A percentile compares a stretch with the other conserved stretches of the same genome.
Conservation (phyloP, 2,113 vertebrate species). For the Odontesthes bonariensis region DNA sequence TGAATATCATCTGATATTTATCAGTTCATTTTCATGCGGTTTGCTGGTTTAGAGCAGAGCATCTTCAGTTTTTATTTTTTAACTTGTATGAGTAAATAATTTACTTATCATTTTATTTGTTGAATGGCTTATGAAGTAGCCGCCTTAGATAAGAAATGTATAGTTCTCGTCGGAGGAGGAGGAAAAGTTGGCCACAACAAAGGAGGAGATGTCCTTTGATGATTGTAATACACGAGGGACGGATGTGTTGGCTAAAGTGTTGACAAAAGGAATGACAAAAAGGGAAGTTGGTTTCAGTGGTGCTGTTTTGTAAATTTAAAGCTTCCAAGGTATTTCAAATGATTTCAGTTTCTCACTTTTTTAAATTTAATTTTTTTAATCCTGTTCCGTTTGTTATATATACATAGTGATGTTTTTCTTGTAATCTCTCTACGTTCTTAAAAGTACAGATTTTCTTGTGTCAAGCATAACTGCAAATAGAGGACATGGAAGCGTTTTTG, state of each 20-base stretch:
- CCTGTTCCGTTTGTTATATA: conserved; percentile 37
- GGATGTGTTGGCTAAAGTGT: conserved; percentile 10
- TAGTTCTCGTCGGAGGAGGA: conserved; percentile 3
- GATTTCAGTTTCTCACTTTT: not conserved
- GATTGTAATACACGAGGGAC: not conserved
- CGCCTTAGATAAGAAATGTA: not conserved
- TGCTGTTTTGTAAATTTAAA: conserved; percentile 3
- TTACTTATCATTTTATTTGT: conserved; percentile 15
- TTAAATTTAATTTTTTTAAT: conserved; percentile 30
- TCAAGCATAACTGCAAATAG: conserved; percentile 23
- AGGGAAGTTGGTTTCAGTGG: conserved; percentile 48
- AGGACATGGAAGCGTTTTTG: not conserved
- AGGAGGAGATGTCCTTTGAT: conserved; percentile 1
- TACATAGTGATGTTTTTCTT: conserved; percentile 40
- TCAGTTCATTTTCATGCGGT: conserved; percentile 75
- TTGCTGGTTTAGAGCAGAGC: conserved; percentile 39
- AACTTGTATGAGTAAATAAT: conserved; percentile 4
- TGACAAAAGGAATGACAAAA: conserved; percentile 51
- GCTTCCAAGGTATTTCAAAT: conserved; percentile 37
- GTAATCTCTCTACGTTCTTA: conserved; percentile 32
- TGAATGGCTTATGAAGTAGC: conserved; percentile 9
- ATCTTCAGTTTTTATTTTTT: conserved; percentile 19
- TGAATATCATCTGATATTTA: conserved; percentile 75
- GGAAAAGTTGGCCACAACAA: conserved; percentile 10
- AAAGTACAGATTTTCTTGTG: conserved; percentile 35